Conservation (phyloP, 2,797 vertebrate species). For the Sebastes minor region DNA sequence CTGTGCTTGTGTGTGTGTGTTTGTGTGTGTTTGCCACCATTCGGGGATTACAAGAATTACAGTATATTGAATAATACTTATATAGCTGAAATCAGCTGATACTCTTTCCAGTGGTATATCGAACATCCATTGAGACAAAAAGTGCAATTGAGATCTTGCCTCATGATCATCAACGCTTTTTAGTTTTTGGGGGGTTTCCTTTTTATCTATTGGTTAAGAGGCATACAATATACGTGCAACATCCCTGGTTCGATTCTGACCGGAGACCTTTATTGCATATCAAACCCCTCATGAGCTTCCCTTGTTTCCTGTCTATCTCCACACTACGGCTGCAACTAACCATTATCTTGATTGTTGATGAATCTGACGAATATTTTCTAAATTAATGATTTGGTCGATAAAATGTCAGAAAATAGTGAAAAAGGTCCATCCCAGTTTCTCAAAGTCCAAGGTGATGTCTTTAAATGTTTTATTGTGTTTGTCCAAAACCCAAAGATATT, state of each 20-base stretch:
- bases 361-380: too few relatives aligned
- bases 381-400: too few relatives aligned
- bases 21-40: not conserved
- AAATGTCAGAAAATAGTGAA: too few relatives aligned
- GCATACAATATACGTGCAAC: too few relatives aligned
- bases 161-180: too few relatives aligned
- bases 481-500: too few relatives aligned
- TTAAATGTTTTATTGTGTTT: too few relatives aligned
- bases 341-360: too few relatives aligned
- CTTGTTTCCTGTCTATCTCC: not conserved
- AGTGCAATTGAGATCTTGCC: not conserved
- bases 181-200: not conserved
- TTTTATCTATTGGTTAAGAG: not conserved
- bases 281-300: too few relatives aligned
- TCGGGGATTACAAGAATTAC: not conserved
- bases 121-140: not conserved
- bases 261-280: not conserved
- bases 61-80: not conserved
- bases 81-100: not conserved
- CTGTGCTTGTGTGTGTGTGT: slow-evolving; percentile 8
- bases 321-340: too few relatives aligned
- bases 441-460: too few relatives aligned
- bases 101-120: not conserved
- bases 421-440: too few relatives aligned
- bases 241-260: not conserved